Evolutionary conservation across 2,888 invertebrate species (phyloP), one percentile per base, ranked within the genome.

Genomic region (Hirtodrosophila histrioides): DNA sequence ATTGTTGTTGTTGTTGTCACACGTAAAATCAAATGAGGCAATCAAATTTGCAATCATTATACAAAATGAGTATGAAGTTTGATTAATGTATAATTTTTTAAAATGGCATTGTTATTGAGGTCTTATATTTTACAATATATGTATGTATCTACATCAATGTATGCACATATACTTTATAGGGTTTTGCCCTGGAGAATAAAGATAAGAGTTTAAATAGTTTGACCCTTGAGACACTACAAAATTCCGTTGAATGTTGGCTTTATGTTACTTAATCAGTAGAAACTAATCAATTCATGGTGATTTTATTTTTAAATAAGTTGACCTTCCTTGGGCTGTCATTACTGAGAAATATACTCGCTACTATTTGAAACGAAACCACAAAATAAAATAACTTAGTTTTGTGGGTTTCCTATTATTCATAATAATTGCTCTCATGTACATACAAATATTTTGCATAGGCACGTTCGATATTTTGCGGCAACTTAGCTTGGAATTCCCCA

Each of bases 401-500:
- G 31, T 33, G 12, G 4, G 6, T 27, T 27, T 5, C 27, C 27
- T 27, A 27, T 27, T 48, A 57, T 41, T 31, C 23, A 41, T 11
- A 24, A 7, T 66, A 55, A 66, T 55, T 37, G 35, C 27, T 24
- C 40, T 50, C 5, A 17, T 10, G 31, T 10, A 31, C 10, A 29
- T 3, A 7, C 12, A 56, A 49, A 12, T 7, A 44, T 31, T 48
- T 40, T 54, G 49, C 41, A 63, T 46, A 44, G 53, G 51, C 53
- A 54, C 54, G 56, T 49, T 70, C 27, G 48, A 51, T 54, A 44
- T 23, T 64, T 75, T 50, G 50, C 40, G 57, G 57, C 69, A 62
- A 58, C 43, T 54, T 46, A 49, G 39, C 3, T 60, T 62, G 73
- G 73, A 76, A 71, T 74, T 62, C 73, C 73, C 76, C 51, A 40